phyloP scores from a whole-genome alignment of 2,888 invertebrate genomes.

The Agriopis leucophaearia region DNA sequence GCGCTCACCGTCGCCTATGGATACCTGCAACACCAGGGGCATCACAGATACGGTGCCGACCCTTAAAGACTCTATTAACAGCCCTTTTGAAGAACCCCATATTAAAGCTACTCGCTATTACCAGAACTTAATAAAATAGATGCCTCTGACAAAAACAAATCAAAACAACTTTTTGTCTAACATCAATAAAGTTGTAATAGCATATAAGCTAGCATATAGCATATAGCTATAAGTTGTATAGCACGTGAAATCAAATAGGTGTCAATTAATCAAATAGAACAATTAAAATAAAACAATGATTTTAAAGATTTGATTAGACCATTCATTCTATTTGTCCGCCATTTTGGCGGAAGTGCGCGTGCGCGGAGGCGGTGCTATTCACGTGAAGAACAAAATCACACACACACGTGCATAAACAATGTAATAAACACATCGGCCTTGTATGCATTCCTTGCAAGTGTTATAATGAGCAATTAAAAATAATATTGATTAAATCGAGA shows the following conservation, averaged over 20 bases:
- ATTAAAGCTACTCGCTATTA: too few species aligned
- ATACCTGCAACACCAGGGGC: too few species aligned
- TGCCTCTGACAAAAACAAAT: background rate
- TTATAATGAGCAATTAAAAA: slow-evolving; percentile 30
- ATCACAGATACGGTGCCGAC: too few species aligned
- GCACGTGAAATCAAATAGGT: slow-evolving; percentile 5
- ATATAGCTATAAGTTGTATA: too few species aligned
- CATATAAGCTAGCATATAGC: too few species aligned
- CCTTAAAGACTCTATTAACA: too few species aligned
- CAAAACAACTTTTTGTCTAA: background rate
- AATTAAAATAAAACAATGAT: slow-evolving; percentile 26
- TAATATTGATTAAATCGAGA: slow-evolving; percentile 20
- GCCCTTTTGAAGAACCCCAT: too few species aligned
- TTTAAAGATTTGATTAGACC: slow-evolving; percentile 33
- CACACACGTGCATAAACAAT: slow-evolving; percentile 1
- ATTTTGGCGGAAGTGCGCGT: slow-evolving; percentile 42
- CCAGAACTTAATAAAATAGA: background rate
- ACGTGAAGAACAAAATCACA: slow-evolving; percentile 28
- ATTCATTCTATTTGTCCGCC: slow-evolving; percentile 30
- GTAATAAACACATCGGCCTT: slow-evolving; percentile 23
- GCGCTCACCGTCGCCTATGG: too few species aligned
- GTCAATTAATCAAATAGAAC: slow-evolving; percentile 28
- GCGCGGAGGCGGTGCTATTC: slow-evolving; percentile 34
- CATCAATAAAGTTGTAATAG: too few species aligned
- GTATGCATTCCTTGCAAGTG: slow-evolving; percentile 30